These are phyloP conservation scores for Pogonognathellus flavescens DNA, from an alignment of 1,140 invertebrate genomes.

Conservation along the genomic window DNA sequence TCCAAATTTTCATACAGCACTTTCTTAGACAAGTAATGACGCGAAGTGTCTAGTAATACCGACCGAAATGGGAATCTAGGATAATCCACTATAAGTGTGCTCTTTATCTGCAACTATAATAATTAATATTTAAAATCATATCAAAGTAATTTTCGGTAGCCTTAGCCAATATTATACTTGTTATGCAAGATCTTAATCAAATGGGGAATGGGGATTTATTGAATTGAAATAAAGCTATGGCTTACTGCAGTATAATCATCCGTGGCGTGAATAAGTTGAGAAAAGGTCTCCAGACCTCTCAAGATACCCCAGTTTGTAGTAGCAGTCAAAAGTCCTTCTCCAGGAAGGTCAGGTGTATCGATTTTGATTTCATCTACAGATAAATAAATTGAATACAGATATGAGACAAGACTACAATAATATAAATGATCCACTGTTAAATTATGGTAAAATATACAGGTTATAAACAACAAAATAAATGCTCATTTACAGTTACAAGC, in stretches of 20 bases:
- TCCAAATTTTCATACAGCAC: conserved; percentile 80
- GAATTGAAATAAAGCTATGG: background rate
- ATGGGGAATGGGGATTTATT: background rate
- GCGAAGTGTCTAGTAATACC: conserved; percentile 84
- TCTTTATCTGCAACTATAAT: conserved; percentile 69
- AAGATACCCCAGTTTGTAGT: conserved; percentile 65
- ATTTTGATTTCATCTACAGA: conserved; percentile 72
- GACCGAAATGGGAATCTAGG: conserved; percentile 84
- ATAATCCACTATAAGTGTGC: conserved; percentile 77
- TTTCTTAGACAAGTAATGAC: conserved; percentile 81
- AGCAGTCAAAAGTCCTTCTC: conserved; percentile 68
- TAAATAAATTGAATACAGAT: background rate
- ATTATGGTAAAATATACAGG: too few relatives aligned
- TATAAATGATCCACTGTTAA: too few relatives aligned
- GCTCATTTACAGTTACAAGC: conserved; percentile 28
- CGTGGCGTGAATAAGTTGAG: conserved; percentile 62
- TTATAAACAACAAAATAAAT: conserved; percentile 23
- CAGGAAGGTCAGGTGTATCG: conserved; percentile 69
- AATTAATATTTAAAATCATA: conserved; percentile 64
- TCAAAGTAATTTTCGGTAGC: conserved; percentile 69
- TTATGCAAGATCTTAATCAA: too few relatives aligned
- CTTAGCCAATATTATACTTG: too few relatives aligned
- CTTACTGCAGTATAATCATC: conserved; percentile 64
- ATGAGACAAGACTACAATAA: too few relatives aligned
- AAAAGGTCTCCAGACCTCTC: conserved; percentile 66